Evolutionary conservation across 2,888 invertebrate genomes (phyloP).

Genomic region (Ommatoiulus sabulosus): DNA sequence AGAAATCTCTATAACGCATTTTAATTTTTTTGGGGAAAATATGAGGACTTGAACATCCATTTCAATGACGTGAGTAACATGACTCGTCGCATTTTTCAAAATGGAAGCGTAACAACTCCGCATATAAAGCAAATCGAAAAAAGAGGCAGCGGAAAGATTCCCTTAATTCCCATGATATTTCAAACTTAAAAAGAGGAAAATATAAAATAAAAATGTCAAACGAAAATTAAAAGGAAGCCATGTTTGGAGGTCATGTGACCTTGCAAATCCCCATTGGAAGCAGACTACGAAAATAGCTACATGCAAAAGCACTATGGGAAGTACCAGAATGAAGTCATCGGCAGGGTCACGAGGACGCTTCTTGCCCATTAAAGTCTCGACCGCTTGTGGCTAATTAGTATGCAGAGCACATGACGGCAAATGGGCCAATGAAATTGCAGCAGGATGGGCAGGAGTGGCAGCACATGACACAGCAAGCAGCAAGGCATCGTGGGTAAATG

Average conservation of each 20-base stretch:
- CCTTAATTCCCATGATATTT: constrained; percentile 37
- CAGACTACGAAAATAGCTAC: constrained; percentile 64
- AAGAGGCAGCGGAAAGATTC: constrained; percentile 40
- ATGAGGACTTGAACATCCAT: no score
- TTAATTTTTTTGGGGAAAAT: background rate
- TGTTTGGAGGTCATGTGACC: constrained; percentile 66
- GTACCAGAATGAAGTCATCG: constrained; percentile 92
- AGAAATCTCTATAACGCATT: background rate
- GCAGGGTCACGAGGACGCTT: constrained; percentile 90
- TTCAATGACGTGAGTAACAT: no score
- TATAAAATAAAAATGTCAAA: constrained; percentile 47
- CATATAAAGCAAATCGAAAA: background rate
- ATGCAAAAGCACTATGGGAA: constrained; percentile 66
- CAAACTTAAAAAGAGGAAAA: constrained; percentile 42
- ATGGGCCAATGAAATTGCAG: constrained; percentile 66
- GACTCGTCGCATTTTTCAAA: background rate
- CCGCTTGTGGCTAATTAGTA: constrained; percentile 69
- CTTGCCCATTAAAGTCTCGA: constrained; percentile 84
- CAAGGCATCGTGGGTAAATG: constrained; percentile 69
- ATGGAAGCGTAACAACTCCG: background rate
- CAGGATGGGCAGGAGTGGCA: constrained; percentile 67
- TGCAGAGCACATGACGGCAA: constrained; percentile 67
- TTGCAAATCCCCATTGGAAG: constrained; percentile 64
- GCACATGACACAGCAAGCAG: constrained; percentile 70
- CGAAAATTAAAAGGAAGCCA: constrained; percentile 61